Base-by-base conservation (phyloP, 2,797 vertebrate species). In the Pangasius larnaudii region DNA sequence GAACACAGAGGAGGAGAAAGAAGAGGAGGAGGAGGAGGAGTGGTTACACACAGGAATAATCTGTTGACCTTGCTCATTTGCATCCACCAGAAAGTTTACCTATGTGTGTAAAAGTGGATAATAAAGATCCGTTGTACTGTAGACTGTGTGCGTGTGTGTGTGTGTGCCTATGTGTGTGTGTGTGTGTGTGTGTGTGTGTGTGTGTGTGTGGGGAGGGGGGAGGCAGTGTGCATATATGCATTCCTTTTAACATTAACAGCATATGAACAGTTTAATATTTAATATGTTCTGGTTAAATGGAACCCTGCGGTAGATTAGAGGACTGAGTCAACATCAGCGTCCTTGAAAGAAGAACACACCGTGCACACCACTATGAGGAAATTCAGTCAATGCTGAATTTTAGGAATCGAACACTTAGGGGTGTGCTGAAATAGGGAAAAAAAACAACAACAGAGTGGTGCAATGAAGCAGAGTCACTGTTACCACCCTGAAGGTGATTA, bases 271-370 rank as follows among this genome's bases (percentile, higher is more conserved):
- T 83, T 85, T 79, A 77, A 88, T 85, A 85, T 85, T 88, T 86
- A 89, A 89, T 89, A 89, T 33, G 67, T 86, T 42, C 51, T 77
- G 36, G 88, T 49, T 71, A 61, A 22, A 86, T 71, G 85, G 79
- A 67, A 65, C 53, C 72, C 89, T 86, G 36, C n/a, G 51, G 67
- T 46, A 86, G 88, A 86, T 86, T 86, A 82, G 33, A 63, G 24
- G 22, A 22, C 87, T 63, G 53, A 85, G 79, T 90, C 87, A 90
- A 89, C n/a, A 87, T 33, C n/a, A 63, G 78, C 83, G 87, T 59
- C 87, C 87, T 89, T 90, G 86, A 85, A 56, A 72, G 16, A 74
- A 84, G 86, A 82, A 46, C 86, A 67, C 30, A 16, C 14, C 18
- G 72, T 49, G 3, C 4, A 24, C 19, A 33, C 19, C 10, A 0